Base-by-base conservation (phyloP, 2,888 invertebrate genomes). In the Noctua comes region DNA sequence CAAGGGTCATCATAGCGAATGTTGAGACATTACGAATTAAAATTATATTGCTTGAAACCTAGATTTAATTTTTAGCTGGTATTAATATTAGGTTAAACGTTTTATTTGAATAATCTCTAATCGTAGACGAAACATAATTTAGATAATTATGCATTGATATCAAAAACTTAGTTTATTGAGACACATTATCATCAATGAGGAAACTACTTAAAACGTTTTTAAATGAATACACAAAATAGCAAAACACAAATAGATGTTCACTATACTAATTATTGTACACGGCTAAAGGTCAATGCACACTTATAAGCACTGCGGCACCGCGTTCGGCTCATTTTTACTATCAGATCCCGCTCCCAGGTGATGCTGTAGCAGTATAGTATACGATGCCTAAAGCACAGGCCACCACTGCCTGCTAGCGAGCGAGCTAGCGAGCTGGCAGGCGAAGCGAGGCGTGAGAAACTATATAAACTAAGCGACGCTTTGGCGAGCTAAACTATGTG, bases 21-120 rank as follows among this genome's bases (percentile, higher is more conserved):
- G 72, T 76, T 85, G 51, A 76, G 69, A 84, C 64, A 77, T 73
- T 18, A 76, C 40, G 24, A 71, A 71, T 79, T 59, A 65, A 80
- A 59, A 72, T 21, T n/a, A 65, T 57, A 27, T 64, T 11, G 62
- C 24, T 64, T 36, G 40, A 48, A 82, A 84, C 64, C 72, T 79
- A 79, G 68, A 79, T 79, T 68, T 57, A 21, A 83, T 62, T 71
- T 36, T 70, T 16, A 57, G 31, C 40, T 11, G 2, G 51, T 66
- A 57, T 62, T 40, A 40, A 40, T 70, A 68, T 57, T 68, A 68
- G 51, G 11, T n/a, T 54, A 68, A 83, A 77, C 16, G n/a, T 36
- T 24, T 43, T 51, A 83, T 70, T 66, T 54, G 16, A 76, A 82
- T 72, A 72, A 40, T 68, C 46, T 69, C 13, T 64, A 48, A 72